These are phyloP conservation scores for Matsumurasca onukii DNA, from an alignment of 1,140 invertebrate genomes.

Conservation along the genomic window DNA sequence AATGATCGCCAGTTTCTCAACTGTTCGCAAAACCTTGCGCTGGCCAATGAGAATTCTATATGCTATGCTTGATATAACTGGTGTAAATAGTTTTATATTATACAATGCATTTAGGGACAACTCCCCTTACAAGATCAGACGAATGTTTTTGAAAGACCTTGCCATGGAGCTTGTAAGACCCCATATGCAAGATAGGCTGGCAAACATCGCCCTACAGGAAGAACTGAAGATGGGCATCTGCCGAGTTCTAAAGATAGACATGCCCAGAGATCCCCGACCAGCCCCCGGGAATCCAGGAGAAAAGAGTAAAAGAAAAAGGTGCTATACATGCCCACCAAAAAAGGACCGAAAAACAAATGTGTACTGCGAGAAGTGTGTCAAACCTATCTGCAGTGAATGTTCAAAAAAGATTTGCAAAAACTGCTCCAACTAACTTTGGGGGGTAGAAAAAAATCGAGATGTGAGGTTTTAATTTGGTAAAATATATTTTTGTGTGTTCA, in stretches of 20 bases:
- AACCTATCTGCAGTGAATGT: constrained; percentile 27
- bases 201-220: constrained; percentile 18
- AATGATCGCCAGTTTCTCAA: constrained; percentile 45
- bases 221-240: constrained; percentile 28
- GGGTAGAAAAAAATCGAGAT: constrained; percentile 14
- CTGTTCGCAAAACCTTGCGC: constrained; percentile 43
- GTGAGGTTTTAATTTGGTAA: neutral
- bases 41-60: constrained; percentile 50
- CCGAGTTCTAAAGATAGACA: constrained; percentile 20
- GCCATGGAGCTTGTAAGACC: constrained; percentile 34
- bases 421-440: constrained; percentile 20
- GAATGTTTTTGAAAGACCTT: constrained; percentile 34
- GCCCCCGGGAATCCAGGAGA: constrained; percentile 14
- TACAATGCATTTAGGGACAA: constrained; percentile 37
- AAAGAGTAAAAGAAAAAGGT: constrained; percentile 23
- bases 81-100: constrained; percentile 41
- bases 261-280: constrained; percentile 11
- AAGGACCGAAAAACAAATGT: constrained; percentile 24
- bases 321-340: constrained; percentile 18
- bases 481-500: constrained; percentile 13
- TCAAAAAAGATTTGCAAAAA: constrained; percentile 24
- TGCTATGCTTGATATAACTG: constrained; percentile 45
- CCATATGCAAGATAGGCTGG: constrained; percentile 30
- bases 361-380: constrained; percentile 14
- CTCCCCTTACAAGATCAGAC: constrained; percentile 17